phyloP scores from a whole-genome alignment of 2,113 vertebrate species.

The Heliornis fulica region DNA sequence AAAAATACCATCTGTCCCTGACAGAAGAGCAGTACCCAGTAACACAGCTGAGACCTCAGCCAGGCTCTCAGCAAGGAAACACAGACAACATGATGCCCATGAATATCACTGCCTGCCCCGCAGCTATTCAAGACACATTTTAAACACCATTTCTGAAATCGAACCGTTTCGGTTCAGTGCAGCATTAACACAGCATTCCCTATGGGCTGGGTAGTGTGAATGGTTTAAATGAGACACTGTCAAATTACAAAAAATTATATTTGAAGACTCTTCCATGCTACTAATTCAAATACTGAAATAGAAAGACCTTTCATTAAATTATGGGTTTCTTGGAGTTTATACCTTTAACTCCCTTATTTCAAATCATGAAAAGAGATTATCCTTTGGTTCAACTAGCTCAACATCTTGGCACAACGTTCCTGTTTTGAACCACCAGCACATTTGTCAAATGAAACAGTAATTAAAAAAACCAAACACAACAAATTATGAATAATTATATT shows the following conservation, averaged over 20 bases:
- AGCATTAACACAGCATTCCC: not conserved
- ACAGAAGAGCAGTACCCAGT: not conserved
- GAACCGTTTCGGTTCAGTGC: not conserved
- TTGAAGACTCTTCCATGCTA: not conserved
- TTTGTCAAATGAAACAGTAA: not conserved
- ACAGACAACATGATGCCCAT: accelerated
- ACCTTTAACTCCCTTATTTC: not conserved
- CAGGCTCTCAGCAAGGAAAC: accelerated
- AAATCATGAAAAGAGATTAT: not conserved
- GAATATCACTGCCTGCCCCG: not conserved
- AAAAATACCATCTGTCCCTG: not conserved
- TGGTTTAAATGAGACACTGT: not conserved
- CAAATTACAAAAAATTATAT: not conserved
- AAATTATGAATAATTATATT: not conserved
- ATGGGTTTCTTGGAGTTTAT: not conserved
- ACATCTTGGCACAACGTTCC: not conserved
- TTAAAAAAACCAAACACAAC: not conserved
- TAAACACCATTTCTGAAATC: not conserved
- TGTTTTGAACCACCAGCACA: not conserved
- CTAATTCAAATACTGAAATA: not conserved
- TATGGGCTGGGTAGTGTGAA: not conserved
- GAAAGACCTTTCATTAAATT: not conserved
- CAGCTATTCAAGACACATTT: not conserved
- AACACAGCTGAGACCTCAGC: not conserved
- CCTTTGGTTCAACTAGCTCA: not conserved